Conservation (phyloP, 2,113 vertebrate genomes). For the Megaceryle maxima region DNA sequence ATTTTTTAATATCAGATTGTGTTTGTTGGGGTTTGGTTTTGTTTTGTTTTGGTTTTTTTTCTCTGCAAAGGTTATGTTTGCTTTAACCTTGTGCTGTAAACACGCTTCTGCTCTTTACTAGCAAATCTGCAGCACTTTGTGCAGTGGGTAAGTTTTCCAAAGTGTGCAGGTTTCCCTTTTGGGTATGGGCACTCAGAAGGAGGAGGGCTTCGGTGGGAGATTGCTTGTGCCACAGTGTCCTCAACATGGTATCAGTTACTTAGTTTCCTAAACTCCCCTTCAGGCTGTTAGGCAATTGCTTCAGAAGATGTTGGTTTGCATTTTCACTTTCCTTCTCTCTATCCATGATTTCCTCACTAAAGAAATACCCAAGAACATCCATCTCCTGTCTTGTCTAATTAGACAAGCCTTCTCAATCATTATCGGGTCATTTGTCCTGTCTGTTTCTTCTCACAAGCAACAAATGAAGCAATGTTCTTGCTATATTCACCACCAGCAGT, state of each 20-base stretch:
- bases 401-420: constrained; percentile 48
- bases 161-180: background rate
- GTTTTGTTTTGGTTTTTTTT: background rate
- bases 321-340: background rate
- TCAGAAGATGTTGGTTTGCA: background rate
- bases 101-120: background rate
- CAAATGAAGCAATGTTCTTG: constrained; percentile 39
- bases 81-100: background rate
- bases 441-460: constrained; percentile 38
- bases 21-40: background rate
- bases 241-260: background rate
- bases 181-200: background rate
- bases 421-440: constrained; percentile 15
- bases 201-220: background rate
- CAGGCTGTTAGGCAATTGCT: background rate
- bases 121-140: background rate
- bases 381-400: constrained; percentile 64
- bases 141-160: background rate
- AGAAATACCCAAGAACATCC: constrained; percentile 45
- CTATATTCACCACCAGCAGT: constrained; percentile 45
- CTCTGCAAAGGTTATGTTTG: fast-evolving
- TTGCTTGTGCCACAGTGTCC: background rate
- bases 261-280: background rate
- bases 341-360: background rate
- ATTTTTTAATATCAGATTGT: background rate